Base-by-base conservation (phyloP, 2,797 vertebrate species). In the Apogon hyalosoma region DNA sequence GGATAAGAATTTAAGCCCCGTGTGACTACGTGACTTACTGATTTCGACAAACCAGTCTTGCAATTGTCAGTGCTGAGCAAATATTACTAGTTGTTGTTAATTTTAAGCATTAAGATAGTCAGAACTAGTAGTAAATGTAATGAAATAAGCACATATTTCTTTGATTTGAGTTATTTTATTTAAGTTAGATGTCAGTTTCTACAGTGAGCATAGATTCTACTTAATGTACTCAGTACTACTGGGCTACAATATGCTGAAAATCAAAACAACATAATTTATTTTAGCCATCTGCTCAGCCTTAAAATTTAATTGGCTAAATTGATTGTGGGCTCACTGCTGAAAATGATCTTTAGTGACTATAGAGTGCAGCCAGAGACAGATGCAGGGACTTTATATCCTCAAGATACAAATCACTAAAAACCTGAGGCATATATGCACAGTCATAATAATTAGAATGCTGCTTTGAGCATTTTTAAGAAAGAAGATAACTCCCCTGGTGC, bases 261-360 rank as follows among this genome's bases (percentile, higher is more conserved):
- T 10, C n/a, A 28, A 28, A 63, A 71, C 31, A 61, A 64, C 31
- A 46, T 7, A 72, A 61, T 85, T 81, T 76, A 88, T 80, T 76
- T 55, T 63, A 51, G 21, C 87, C 84, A 90, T 87, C 87, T 87
- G 87, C 67, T 89, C 18, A 50, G 18, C 53, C 59, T 80, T 84
- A 77, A 85, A 81, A 65, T 81, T 69, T 90, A 85, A 92, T 79
- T 83, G 80, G 63, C 81, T 78, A 55, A 88, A 87, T 84, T 88
- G 75, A 89, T 75, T 74, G 83, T 38, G 63, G 81, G 63, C 59
- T 46, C 19, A 21, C 69, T 60, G 75, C 67, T 66, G 67, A 64
- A 75, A 88, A 80, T 82, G 14, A 80, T 80, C 64, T 83, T 69
- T 80, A 73, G 77, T 47, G 50, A 70, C 64, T 53, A 51, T 11